Evolutionary conservation across 2,888 invertebrate genomes (phyloP), one percentile per base, ranked within the genome.

Genomic region (Agriopis marginaria): DNA sequence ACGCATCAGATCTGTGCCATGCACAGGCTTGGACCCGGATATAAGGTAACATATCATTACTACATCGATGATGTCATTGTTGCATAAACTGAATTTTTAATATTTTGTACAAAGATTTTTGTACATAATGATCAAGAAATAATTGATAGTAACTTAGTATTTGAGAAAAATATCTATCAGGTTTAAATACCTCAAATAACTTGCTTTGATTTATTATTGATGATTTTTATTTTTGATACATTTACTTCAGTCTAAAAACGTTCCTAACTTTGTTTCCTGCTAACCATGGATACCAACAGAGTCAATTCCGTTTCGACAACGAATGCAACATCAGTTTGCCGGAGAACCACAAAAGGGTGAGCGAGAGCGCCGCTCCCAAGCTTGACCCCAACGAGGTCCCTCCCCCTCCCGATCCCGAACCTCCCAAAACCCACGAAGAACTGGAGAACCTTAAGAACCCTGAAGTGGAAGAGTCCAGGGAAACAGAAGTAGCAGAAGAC

Each of bases 291-390:
- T 91, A 86, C 56, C 76, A 70, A 76, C 97, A 99, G 99, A 99
- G 99, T 96, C 99, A 99, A 95, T 99, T 99, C 96, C 97, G 99
- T 92, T 99, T 99, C 95, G 99, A 99, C 96, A 99, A 99, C 95
- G 99, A 99, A 96, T 99, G 98, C 96, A 98, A 98, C 95, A 96
- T 98, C 95, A 98, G 97, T 95, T 96, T 99, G 89, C 98, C 98
- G 94, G 99, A 99, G 95, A 98, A 98, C 95, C 98, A 99, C 95
- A 98, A 98, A 96, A 96, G 98, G 98, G 99, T 99, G 97, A 98
- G 97, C 97, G 93, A 93, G 86, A 82, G 83, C 58, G 54, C 61
- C 85, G 90, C 91, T 86, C 91, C 87, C 86, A 88, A 85, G 92
- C 92, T 92, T 91, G 90, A 89, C 70, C 83, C 82, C 77, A 85